Conservation (phyloP, 1,140 invertebrate genomes). For the Belonocnema kinseyi region DNA sequence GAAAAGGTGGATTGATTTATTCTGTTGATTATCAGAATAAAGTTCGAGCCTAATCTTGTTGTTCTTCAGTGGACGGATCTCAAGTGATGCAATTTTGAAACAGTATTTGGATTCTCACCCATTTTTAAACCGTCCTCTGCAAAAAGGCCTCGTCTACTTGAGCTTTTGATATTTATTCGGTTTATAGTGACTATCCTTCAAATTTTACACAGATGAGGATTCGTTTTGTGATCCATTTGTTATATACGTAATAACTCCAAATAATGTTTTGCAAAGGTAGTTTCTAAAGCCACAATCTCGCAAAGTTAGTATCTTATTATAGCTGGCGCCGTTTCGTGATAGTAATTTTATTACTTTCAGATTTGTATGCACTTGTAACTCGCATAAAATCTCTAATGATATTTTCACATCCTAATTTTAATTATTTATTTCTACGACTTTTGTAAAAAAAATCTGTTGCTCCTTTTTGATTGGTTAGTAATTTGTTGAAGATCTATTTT, state of each 20-base stretch:
- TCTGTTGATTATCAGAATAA: background rate
- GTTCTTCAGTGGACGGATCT: background rate
- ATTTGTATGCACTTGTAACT: slow-evolving; percentile 8
- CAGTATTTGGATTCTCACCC: slow-evolving; percentile 1
- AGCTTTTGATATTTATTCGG: slow-evolving; percentile 41
- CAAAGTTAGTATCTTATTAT: background rate
- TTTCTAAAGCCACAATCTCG: background rate
- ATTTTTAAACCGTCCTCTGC: slow-evolving; percentile 12
- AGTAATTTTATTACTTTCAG: background rate
- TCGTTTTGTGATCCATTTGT: slow-evolving; percentile 54
- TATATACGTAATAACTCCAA: slow-evolving; percentile 39
- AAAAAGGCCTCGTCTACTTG: slow-evolving; percentile 4
- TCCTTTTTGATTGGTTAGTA: slow-evolving; percentile 4
- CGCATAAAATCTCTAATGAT: slow-evolving; percentile 39
- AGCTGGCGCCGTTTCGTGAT: background rate
- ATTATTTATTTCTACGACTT: slow-evolving; percentile 7
- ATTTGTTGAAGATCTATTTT: slow-evolving; percentile 17
- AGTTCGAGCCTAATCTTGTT: background rate
- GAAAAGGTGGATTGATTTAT: background rate
- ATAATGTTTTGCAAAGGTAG: background rate
- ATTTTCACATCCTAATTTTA: slow-evolving; percentile 31
- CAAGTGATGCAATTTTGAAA: background rate
- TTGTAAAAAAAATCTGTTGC: slow-evolving; percentile 18
- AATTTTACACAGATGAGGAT: slow-evolving; percentile 33
- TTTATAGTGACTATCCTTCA: slow-evolving; percentile 14